Evolutionary conservation across 2,113 vertebrate genomes (phyloP).

Genomic region (Hyperopisus bebe): DNA sequence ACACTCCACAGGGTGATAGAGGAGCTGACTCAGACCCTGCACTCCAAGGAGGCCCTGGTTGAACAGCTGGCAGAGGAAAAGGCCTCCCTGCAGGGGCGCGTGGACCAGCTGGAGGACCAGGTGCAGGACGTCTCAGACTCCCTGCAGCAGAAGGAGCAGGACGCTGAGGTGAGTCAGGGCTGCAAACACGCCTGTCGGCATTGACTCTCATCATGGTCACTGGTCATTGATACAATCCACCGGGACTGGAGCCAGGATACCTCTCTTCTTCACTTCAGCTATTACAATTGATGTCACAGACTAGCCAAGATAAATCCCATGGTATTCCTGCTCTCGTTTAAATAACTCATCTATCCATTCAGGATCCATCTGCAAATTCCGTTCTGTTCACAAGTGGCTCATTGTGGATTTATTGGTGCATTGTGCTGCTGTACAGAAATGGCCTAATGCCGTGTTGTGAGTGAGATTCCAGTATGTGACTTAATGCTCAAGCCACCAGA

Average conservation of each 20-base stretch:
- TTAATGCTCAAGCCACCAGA: background rate
- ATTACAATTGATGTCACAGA: background rate
- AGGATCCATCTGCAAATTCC: background rate
- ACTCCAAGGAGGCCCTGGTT: conserved; percentile 47
- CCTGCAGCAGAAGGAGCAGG: conserved; percentile 30
- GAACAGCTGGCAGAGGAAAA: conserved; percentile 57
- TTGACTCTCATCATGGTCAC: background rate
- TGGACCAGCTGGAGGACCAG: conserved; percentile 52
- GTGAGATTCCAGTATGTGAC: background rate
- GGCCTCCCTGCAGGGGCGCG: conserved; percentile 39
- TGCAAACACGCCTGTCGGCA: background rate
- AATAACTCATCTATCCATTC: background rate
- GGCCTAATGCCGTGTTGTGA: background rate
- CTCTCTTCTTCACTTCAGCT: background rate
- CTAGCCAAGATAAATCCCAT: background rate
- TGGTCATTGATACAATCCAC: background rate
- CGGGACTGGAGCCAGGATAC: background rate
- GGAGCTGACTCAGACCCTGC: conserved; percentile 58
- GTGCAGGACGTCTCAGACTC: conserved; percentile 42
- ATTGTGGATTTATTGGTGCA: background rate
- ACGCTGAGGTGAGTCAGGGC: conserved; percentile 47
- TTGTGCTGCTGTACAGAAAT: background rate
- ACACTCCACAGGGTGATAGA: conserved; percentile 60
- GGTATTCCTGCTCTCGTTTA: background rate
- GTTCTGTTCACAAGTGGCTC: background rate